A percentile compares a stretch with the other conserved stretches of the same genome.
These are phyloP conservation scores for Xylophagus ater DNA, from an alignment of 2,888 invertebrate genomes.

Conservation along the genomic window DNA sequence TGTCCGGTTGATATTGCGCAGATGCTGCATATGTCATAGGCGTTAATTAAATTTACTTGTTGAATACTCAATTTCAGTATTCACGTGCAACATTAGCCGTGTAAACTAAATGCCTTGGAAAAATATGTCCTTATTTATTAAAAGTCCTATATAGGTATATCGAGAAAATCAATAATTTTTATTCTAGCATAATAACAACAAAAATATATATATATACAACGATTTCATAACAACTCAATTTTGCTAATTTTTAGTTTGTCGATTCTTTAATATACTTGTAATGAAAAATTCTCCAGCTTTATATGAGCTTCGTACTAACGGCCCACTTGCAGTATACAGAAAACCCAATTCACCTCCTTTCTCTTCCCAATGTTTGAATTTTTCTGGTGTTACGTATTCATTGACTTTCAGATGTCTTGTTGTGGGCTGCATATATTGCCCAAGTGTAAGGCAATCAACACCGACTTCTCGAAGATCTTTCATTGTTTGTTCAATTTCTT, in stretches of 20 bases:
- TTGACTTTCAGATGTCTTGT: constrained; percentile 87
- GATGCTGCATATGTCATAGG: too few relatives aligned
- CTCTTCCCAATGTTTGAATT: constrained; percentile 78
- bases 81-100: too few relatives aligned
- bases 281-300: constrained; percentile 96
- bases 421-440: constrained; percentile 99
- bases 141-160: too few relatives aligned
- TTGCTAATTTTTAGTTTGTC: constrained; percentile 26
- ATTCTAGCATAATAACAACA: too few relatives aligned
- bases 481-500: constrained; percentile 76
- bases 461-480: constrained; percentile 67
- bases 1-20: too few relatives aligned
- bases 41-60: too few relatives aligned
- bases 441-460: constrained; percentile 93
- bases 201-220: too few relatives aligned
- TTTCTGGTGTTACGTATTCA: constrained; percentile 94
- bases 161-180: too few relatives aligned
- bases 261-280: constrained; percentile 60
- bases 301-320: constrained; percentile 92
- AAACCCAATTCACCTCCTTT: constrained; percentile 80
- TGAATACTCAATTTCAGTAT: too few relatives aligned
- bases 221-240: too few relatives aligned
- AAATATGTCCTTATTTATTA: too few relatives aligned
- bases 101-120: too few relatives aligned
- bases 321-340: constrained; percentile 93